These are phyloP conservation scores for Eudyptes chrysolophus DNA, from an alignment of 2,113 vertebrate genomes.

Conservation along the genomic window DNA sequence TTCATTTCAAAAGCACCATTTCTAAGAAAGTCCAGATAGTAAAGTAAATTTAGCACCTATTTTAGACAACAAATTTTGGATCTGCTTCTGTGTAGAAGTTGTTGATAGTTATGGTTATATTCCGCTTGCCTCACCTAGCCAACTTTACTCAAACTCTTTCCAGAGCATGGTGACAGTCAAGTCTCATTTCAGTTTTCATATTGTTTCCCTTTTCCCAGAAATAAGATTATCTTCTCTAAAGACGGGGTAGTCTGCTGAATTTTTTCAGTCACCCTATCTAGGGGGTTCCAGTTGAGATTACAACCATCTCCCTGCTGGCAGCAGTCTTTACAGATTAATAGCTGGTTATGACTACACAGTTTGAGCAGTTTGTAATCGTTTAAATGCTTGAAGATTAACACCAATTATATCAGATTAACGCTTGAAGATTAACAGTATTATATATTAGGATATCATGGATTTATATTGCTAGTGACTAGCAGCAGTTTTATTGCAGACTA, in stretches of 20 bases:
- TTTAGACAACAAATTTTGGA: background rate
- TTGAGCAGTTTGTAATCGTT: slow-evolving; percentile 2
- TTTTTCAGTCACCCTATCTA: background rate
- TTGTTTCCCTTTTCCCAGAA: background rate
- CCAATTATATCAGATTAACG: background rate
- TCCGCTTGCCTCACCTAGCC: background rate
- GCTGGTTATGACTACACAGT: background rate
- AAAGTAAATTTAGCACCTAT: background rate
- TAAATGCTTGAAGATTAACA: slow-evolving; percentile 26
- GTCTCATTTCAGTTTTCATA: background rate
- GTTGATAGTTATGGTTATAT: background rate
- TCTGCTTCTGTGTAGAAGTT: background rate
- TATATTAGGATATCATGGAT: background rate
- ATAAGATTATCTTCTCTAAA: background rate
- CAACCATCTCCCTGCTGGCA: background rate
- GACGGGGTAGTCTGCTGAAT: background rate
- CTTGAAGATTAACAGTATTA: no score
- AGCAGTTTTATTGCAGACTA: slow-evolving; percentile 25
- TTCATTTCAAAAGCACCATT: background rate
- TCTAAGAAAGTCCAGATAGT: background rate
- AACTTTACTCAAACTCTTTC: background rate
- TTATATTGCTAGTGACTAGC: background rate
- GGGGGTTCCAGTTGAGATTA: background rate
- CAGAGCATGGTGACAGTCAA: background rate
- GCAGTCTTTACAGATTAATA: slow-evolving; percentile 11